Conservation (phyloP, 2,113 vertebrate genomes). For the Drymodes brunneopygia region DNA sequence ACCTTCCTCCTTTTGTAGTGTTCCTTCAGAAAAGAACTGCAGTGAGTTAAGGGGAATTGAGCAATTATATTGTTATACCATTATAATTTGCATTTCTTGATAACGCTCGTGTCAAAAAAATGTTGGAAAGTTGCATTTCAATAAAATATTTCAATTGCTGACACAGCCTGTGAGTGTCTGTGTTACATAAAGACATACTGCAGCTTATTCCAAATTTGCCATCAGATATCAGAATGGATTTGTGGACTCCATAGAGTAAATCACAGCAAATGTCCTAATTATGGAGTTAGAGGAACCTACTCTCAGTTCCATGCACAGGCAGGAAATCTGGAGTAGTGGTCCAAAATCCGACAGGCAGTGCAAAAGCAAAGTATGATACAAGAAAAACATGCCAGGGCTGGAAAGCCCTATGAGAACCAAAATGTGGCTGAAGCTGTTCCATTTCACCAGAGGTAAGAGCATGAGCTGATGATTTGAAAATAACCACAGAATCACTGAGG, state of each 20-base stretch:
- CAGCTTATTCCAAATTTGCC: background rate
- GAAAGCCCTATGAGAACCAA: background rate
- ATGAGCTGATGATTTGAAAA: background rate
- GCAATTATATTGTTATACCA: background rate
- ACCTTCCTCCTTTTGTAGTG: background rate
- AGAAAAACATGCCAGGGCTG: background rate
- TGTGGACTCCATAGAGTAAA: background rate
- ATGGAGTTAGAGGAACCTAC: background rate
- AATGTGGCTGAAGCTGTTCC: background rate
- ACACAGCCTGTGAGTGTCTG: background rate
- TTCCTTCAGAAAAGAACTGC: background rate
- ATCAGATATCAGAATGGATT: background rate
- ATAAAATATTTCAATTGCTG: background rate
- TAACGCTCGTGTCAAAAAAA: constrained; percentile 17
- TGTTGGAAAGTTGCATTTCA: constrained; percentile 31
- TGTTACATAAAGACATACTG: background rate
- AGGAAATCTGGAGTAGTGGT: background rate
- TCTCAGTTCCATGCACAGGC: background rate
- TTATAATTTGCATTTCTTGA: constrained; percentile 18
- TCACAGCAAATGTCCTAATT: background rate
- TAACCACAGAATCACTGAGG: background rate
- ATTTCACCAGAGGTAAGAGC: background rate
- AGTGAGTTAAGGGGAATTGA: constrained; percentile 4
- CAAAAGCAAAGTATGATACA: background rate
- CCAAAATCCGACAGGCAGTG: background rate